Evolutionary conservation across 2,113 vertebrate genomes (phyloP).

Genomic region (Vireo altiloquus): DNA sequence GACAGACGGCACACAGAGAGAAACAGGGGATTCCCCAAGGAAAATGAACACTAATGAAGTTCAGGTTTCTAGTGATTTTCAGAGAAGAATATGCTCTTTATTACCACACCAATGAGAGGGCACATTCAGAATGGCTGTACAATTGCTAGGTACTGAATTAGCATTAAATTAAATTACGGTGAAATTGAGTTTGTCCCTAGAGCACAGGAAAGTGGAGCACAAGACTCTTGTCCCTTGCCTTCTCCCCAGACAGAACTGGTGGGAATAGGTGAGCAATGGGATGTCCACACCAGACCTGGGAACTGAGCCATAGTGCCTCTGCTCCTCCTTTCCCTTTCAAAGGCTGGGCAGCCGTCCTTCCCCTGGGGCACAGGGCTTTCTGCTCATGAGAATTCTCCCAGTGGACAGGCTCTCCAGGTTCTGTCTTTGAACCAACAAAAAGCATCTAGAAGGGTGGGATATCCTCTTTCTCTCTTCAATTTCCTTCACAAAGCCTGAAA

Average conservation of each 20-base stretch:
- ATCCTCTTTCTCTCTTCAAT: not conserved
- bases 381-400: not conserved
- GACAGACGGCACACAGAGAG: not conserved
- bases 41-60: slow-evolving; percentile 28
- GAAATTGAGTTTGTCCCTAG: not conserved
- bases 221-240: not conserved
- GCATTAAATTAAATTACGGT: not conserved
- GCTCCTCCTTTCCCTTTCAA: not conserved
- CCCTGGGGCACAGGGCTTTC: not conserved
- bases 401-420: not conserved
- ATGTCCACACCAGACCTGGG: rapidly evolving
- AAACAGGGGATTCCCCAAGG: not conserved
- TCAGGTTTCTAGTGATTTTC: slow-evolving; percentile 8
- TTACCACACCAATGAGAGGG: not conserved
- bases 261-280: not conserved
- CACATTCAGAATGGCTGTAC: not conserved
- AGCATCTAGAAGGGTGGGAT: not conserved
- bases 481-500: not conserved
- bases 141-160: slow-evolving; percentile 27
- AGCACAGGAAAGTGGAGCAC: not conserved
- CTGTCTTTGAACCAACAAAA: not conserved
- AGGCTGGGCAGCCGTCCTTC: not conserved
- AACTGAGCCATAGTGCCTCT: not conserved
- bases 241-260: not conserved
- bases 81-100: slow-evolving; percentile 25